Evolutionary conservation across 2,113 vertebrate genomes (phyloP).

Genomic region (Rhynchopsitta pachyrhyncha): DNA sequence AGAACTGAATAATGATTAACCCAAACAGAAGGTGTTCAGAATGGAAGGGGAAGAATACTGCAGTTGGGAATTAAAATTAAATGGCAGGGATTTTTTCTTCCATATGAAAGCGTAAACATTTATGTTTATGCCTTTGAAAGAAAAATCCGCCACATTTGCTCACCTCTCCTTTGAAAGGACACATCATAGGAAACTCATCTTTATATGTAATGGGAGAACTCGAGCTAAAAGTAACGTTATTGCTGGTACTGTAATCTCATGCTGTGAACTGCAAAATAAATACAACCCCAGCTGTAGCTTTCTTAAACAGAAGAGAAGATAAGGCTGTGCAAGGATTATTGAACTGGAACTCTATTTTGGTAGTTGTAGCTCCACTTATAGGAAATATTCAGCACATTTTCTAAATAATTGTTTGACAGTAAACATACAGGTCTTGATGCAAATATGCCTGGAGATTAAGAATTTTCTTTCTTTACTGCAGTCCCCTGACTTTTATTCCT

Average conservation of each 20-base stretch:
- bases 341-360: neutral
- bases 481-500: neutral
- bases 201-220: neutral
- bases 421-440: neutral
- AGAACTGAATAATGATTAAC: neutral
- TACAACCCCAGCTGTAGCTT: neutral
- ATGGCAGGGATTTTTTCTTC: neutral
- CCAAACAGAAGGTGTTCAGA: neutral
- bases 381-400: neutral
- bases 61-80: neutral
- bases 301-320: neutral
- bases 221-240: neutral
- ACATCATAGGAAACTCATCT: neutral
- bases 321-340: neutral
- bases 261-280: neutral
- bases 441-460: neutral
- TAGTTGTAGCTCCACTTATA: neutral
- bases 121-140: neutral
- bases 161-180: neutral
- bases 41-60: neutral
- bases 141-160: neutral
- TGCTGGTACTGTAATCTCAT: neutral
- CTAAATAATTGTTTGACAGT: neutral
- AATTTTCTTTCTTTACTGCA: neutral
- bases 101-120: neutral